Evolutionary conservation across 2,888 invertebrate genomes (phyloP).

Genomic region (Bugula neritina): DNA sequence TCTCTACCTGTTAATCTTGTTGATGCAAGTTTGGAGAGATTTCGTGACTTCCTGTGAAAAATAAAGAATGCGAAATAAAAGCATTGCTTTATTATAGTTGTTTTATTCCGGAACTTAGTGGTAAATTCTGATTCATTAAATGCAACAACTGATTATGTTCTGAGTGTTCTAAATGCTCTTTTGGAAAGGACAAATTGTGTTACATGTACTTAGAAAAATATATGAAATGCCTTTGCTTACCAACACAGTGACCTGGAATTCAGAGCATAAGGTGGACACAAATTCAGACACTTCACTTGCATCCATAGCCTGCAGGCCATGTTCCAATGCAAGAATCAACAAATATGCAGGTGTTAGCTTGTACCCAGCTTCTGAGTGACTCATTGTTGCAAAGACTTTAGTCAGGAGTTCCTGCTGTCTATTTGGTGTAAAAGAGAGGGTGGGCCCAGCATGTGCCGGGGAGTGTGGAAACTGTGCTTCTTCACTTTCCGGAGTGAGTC

Average conservation of each 20-base stretch:
- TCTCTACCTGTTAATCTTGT: background rate
- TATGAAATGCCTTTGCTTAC: too few relatives aligned
- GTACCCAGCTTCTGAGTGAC: slow-evolving; percentile 34
- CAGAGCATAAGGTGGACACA: slow-evolving; percentile 35
- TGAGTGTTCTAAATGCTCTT: too few relatives aligned
- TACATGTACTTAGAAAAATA: too few relatives aligned
- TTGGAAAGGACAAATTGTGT: too few relatives aligned
- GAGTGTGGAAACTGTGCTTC: background rate
- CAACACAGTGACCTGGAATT: slow-evolving; percentile 36
- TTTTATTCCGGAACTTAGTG: too few relatives aligned
- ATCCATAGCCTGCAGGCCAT: slow-evolving; percentile 37
- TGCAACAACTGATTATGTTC: too few relatives aligned
- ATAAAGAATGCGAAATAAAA: background rate
- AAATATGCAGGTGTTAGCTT: slow-evolving; percentile 38
- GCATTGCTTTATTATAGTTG: too few relatives aligned
- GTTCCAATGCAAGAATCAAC: slow-evolving; percentile 39
- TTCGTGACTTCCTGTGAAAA: slow-evolving; percentile 16
- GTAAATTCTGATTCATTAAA: too few relatives aligned
- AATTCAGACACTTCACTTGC: slow-evolving; percentile 36
- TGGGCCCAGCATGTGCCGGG: background rate
- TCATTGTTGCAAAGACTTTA: slow-evolving; percentile 36
- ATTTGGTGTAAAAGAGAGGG: slow-evolving; percentile 32
- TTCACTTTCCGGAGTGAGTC: background rate
- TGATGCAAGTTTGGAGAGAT: background rate
- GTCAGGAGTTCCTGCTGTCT: slow-evolving; percentile 42